Base-by-base conservation (phyloP, 2,888 invertebrate species). In the Helleia helle region DNA sequence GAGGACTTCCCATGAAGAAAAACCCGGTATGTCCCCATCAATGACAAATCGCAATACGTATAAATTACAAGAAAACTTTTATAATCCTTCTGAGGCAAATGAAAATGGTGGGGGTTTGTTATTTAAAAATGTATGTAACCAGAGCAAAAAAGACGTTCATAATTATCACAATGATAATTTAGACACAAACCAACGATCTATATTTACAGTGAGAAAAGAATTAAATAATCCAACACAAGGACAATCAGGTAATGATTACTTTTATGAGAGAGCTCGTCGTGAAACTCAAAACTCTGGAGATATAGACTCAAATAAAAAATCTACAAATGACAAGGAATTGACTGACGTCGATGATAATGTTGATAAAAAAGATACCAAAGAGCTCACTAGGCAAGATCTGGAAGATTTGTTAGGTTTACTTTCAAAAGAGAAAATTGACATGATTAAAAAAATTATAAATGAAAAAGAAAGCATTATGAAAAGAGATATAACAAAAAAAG, bases 401-500 rank as follows among this genome's bases (percentile, higher is more conserved):
- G 66, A 80, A 52, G 74, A 79, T 47, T 55, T 83, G 30, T 52
- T 81, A 1, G 69, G 62, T 49, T 74, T 79, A 8, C 58, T 84
- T 4, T 64, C 80, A 0, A 73, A 70, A 36, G 80, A 83, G 41
- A 83, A 83, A 62, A 66, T 64, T 51, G 56, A 58, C 14, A 58
- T 84, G 2, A 59, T 84, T 26, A 74, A 71, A 50, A 73, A 70
- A 54, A 76, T 83, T 2, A 77, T 84, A 17, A 71, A 67, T 9
- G 55, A 40, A 22, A 38, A 41, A 26, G 56, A 63, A 13, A 52
- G 42, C 13, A 49, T 74, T 13, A 74, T 63, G 47, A 84, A 84
- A 60, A 63, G 83, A 47, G 84, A 83, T 66, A 81, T 81, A 39
- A 80, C 75, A 4, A 83, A 83, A 45, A 84, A 83, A 56, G 72